A percentile compares a stretch with the other conserved stretches of the same genome.
Evolutionary conservation across 2,113 vertebrate genomes (phyloP).

Genomic region (Campylomormyrus numenius): DNA sequence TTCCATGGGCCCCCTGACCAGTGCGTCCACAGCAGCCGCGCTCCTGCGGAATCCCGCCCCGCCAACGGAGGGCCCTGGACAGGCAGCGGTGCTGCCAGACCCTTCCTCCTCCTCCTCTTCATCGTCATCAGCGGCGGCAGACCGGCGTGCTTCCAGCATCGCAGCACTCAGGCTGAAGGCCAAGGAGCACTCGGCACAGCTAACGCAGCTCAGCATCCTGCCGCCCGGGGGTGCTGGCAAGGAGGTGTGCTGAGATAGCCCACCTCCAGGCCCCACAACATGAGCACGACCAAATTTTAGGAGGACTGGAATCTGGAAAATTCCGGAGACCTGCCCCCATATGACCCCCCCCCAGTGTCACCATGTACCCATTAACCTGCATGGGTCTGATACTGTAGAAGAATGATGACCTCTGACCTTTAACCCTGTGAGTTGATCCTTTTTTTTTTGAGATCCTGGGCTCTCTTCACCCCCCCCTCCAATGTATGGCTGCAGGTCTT

Average conservation of each 20-base stretch:
- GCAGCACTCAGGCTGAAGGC: slow-evolving; percentile 91
- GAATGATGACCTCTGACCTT: slow-evolving; percentile 11
- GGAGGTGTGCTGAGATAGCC: slow-evolving; percentile 85
- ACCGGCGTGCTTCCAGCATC: slow-evolving; percentile 89
- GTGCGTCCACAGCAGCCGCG: slow-evolving; percentile 84
- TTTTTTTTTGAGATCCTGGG: neutral
- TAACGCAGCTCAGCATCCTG: slow-evolving; percentile 96
- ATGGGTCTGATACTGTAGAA: neutral
- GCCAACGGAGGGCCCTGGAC: slow-evolving; percentile 70
- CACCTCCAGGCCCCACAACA: slow-evolving; percentile 39
- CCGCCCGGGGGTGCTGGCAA: slow-evolving; percentile 83
- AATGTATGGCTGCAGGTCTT: neutral
- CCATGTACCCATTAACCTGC: neutral
- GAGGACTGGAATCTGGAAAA: slow-evolving; percentile 53
- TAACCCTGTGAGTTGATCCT: neutral
- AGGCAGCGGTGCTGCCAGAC: slow-evolving; percentile 60
- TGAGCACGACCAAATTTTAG: slow-evolving; percentile 80
- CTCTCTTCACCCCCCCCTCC: neutral
- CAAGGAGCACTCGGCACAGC: slow-evolving; percentile 93
- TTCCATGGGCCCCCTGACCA: slow-evolving; percentile 87
- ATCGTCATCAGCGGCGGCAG: slow-evolving; percentile 52
- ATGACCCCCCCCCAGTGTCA: neutral
- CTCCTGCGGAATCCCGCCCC: slow-evolving; percentile 80
- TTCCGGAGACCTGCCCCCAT: slow-evolving; percentile 29
- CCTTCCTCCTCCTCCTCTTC: slow-evolving; percentile 59